Conservation (phyloP, 2,797 vertebrate species). For the Orientallactaga sibirica region DNA sequence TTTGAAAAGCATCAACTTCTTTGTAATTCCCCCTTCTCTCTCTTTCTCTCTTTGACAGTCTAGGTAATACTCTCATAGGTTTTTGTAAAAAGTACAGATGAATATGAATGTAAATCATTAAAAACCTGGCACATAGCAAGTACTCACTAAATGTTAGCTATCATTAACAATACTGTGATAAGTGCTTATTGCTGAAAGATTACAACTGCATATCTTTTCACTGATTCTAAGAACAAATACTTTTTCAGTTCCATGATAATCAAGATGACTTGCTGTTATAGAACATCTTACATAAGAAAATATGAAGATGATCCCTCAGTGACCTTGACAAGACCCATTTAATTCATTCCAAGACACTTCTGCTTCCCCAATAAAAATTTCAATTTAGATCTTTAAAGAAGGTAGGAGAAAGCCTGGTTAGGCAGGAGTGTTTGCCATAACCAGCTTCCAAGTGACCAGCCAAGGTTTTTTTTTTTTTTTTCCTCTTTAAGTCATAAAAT, state of each 20-base stretch:
- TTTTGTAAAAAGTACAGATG: slow-evolving; percentile 32
- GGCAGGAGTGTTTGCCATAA: not conserved
- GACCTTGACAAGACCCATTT: slow-evolving; percentile 32
- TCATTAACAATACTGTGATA: not conserved
- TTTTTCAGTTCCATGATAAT: not conserved
- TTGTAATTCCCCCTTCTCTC: not conserved
- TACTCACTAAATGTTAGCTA: not conserved
- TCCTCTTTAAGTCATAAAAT: not conserved
- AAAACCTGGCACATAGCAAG: not conserved
- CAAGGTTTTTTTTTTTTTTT: not conserved
- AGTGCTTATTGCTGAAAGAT: not conserved
- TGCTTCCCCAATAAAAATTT: slow-evolving; percentile 5
- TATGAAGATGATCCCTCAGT: slow-evolving; percentile 7
- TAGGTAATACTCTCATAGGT: not conserved
- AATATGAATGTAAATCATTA: not conserved
- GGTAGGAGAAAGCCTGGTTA: not conserved
- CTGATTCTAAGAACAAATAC: not conserved
- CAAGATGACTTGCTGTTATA: slow-evolving; percentile 25
- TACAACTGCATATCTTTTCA: not conserved
- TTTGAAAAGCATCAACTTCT: not conserved
- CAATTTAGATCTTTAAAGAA: slow-evolving; percentile 36
- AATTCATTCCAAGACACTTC: not conserved
- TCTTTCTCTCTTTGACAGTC: not conserved
- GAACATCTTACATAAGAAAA: not conserved
- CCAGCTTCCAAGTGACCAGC: not conserved